Conservation (phyloP, 1,140 invertebrate species). For the Euborellia annulipes region DNA sequence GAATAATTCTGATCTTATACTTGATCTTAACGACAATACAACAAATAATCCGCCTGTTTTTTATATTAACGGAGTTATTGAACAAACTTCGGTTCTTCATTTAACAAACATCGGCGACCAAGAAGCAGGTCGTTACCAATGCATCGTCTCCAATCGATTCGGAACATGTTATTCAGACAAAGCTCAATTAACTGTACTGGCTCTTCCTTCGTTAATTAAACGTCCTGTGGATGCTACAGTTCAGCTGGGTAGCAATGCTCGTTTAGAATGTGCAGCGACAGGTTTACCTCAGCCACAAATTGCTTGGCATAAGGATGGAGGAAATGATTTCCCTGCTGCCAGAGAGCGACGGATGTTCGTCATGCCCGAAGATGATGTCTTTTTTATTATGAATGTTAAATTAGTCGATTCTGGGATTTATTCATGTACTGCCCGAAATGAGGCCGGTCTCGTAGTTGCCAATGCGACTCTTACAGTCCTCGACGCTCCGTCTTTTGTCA, state of each 20-base stretch:
- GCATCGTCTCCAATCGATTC: constrained; percentile 76
- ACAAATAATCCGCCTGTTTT: too few species aligned
- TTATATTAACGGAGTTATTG: too few species aligned
- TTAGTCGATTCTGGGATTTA: constrained; percentile 78
- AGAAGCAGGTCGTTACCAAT: constrained; percentile 81
- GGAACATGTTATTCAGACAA: constrained; percentile 79
- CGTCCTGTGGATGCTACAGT: constrained; percentile 70
- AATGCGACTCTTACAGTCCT: constrained; percentile 80
- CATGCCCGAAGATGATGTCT: constrained; percentile 76
- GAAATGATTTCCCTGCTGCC: constrained; percentile 87
- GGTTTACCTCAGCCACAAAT: constrained; percentile 81
- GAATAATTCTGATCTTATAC: constrained; percentile 58
- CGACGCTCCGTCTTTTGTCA: constrained; percentile 68
- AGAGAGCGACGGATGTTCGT: constrained; percentile 83
- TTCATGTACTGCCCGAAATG: constrained; percentile 83
- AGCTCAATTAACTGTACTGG: constrained; percentile 72
- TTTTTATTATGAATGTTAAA: constrained; percentile 84
- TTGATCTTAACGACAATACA: too few species aligned
- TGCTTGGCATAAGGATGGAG: constrained; percentile 87
- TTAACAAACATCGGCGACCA: constrained; percentile 54
- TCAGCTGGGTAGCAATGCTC: constrained; percentile 68
- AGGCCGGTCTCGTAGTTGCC: constrained; percentile 66
- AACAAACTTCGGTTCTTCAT: constrained; percentile 44
- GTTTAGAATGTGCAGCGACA: constrained; percentile 75
- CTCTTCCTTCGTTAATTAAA: constrained; percentile 75